Base-by-base conservation (phyloP, 2,888 invertebrate genomes). In the Anticlea derivata region DNA sequence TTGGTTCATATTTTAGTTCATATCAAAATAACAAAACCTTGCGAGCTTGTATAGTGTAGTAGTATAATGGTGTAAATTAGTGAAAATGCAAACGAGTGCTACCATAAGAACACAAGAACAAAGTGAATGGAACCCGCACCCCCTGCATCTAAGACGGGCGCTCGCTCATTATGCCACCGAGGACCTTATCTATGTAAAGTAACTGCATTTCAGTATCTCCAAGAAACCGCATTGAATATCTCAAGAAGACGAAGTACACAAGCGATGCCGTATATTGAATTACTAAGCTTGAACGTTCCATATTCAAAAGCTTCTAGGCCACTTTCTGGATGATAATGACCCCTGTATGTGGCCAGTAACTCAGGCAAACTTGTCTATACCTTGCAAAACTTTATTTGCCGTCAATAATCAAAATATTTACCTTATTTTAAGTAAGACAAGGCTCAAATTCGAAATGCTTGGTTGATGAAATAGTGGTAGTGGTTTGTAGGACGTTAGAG, bases 281-380 rank as follows among this genome's bases (percentile, higher is more conserved):
- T 80, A 80, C 69, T 78, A 78, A 78, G 67, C 73, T 67, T 70
- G 53, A 74, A 71, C 71, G 73, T 71, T 71, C 71, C 59, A 69
- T 71, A 81, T 77, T 81, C 75, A 76, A 76, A 77, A 80, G 78
- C 78, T 68, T 73, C 70, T 66, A 63, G 60, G 53, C 67, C 67
- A 76, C 79, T 78, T 77, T 80, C 77, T 70, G 71, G 78, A 83
- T 83, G 77, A 80, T 80, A 84, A 85, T 79, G 79, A 82, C 81
- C 78, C 68, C 69, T 74, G 69, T 74, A 73, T 76, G 75, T 65
- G 80, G 79, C 78, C 79, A 84, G 82, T 83, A 80, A 82, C 79
- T 82, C 75, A 74, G 67, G 72, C 75, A 83, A 85, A 83, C 81
- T 83, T 80, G 78, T 67, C 61, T 75, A 66, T 72, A 58, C 60